Conservation (phyloP, 2,113 vertebrate genomes). For the Alethe castanea region DNA sequence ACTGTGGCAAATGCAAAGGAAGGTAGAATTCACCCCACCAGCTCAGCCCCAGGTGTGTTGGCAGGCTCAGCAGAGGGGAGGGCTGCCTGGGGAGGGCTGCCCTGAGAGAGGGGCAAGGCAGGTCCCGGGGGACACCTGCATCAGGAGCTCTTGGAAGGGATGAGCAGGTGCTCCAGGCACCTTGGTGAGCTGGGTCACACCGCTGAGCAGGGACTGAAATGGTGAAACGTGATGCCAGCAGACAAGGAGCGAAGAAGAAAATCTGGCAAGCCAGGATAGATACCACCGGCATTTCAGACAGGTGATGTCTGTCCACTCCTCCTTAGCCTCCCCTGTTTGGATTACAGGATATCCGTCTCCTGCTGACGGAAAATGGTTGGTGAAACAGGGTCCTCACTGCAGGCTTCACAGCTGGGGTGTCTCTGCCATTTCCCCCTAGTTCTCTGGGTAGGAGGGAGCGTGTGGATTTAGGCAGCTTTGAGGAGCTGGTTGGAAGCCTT, state of each 20-base stretch:
- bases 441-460: fast-evolving
- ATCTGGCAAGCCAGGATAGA: neutral
- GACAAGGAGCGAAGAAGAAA: neutral
- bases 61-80: neutral
- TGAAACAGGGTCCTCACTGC: neutral
- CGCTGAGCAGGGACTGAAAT: fast-evolving
- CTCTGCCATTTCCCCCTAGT: neutral
- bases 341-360: neutral
- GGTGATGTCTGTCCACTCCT: neutral
- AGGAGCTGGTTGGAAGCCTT: neutral
- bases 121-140: neutral
- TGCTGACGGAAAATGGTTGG: fast-evolving
- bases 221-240: neutral
- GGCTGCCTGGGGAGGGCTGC: neutral
- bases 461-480: neutral
- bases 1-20: neutral
- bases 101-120: neutral
- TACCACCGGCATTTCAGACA: neutral
- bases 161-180: neutral
- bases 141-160: neutral
- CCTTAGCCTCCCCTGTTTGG: neutral
- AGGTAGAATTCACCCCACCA: fast-evolving
- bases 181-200: neutral
- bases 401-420: neutral
- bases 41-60: neutral